These are phyloP conservation scores for Laticauda colubrina DNA, from an alignment of 2,113 vertebrate species.

Conservation along the genomic window DNA sequence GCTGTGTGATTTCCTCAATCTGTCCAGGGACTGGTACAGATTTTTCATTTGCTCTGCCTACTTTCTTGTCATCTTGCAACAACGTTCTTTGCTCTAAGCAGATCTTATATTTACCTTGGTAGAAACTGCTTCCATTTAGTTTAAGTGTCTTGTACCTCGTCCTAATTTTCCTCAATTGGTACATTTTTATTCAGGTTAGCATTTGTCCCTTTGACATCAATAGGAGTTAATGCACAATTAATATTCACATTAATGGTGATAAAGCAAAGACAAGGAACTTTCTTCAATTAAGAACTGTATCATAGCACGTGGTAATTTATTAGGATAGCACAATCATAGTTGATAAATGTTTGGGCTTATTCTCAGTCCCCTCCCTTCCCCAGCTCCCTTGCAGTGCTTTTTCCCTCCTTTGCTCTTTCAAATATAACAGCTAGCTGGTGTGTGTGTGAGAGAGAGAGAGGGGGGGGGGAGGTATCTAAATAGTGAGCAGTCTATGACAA, in stretches of 20 bases:
- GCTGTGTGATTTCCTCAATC: background rate
- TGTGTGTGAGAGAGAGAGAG: background rate
- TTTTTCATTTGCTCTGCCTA: background rate
- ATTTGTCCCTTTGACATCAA: background rate
- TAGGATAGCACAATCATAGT: background rate
- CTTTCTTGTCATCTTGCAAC: background rate
- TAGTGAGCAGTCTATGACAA: constrained; percentile 4
- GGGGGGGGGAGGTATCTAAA: background rate
- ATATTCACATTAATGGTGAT: background rate
- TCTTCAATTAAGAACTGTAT: background rate
- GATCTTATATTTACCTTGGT: background rate
- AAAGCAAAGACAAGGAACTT: background rate
- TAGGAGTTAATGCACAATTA: background rate
- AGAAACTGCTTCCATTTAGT: background rate
- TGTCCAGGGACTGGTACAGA: background rate
- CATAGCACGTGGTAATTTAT: background rate
- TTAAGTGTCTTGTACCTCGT: background rate
- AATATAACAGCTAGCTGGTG: background rate
- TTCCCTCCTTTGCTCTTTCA: background rate
- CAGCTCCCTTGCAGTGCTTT: background rate
- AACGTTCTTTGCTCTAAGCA: background rate
- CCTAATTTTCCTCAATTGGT: background rate
- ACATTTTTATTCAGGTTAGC: background rate
- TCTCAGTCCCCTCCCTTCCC: background rate
- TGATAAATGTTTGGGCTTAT: background rate